A percentile compares a stretch with the other conserved stretches of the same genome.
phyloP scores from a whole-genome alignment of 2,797 vertebrate genomes.

The Sitta carolinensis region DNA sequence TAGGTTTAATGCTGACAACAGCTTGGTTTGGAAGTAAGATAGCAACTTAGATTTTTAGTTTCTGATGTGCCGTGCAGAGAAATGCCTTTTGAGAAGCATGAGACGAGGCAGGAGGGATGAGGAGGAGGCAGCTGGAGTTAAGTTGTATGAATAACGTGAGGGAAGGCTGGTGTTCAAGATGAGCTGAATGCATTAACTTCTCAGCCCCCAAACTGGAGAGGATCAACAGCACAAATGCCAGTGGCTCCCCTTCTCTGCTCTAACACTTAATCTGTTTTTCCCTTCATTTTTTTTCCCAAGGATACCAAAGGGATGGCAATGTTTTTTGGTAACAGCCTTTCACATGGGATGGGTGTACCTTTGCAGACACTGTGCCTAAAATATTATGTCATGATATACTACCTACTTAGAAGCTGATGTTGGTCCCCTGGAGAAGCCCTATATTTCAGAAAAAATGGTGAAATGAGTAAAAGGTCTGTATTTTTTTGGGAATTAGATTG shows the following conservation, averaged over 20 bases:
- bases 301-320: not conserved
- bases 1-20: slow-evolving; percentile 65
- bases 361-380: not conserved
- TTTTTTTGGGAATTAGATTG: not conserved
- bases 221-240: not conserved
- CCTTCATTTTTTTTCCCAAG: not conserved
- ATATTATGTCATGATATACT: not conserved
- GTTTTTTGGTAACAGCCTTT: not conserved
- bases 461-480: not conserved
- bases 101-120: slow-evolving; percentile 39
- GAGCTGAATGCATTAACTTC: slow-evolving; percentile 57
- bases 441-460: not conserved
- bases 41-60: slow-evolving; percentile 48
- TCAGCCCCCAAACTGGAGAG: not conserved
- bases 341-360: not conserved
- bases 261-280: not conserved
- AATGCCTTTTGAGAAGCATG: slow-evolving; percentile 59
- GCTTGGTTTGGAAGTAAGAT: slow-evolving; percentile 57
- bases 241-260: not conserved
- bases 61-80: slow-evolving; percentile 36
- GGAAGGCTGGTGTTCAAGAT: slow-evolving; percentile 31
- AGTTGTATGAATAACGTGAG: slow-evolving; percentile 34
- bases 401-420: not conserved
- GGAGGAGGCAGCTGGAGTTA: slow-evolving; percentile 44
- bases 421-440: not conserved